A percentile compares a stretch with the other conserved stretches of the same genome.
phyloP scores from a whole-genome alignment of 2,888 invertebrate genomes.

The Nomada hirtipes region DNA sequence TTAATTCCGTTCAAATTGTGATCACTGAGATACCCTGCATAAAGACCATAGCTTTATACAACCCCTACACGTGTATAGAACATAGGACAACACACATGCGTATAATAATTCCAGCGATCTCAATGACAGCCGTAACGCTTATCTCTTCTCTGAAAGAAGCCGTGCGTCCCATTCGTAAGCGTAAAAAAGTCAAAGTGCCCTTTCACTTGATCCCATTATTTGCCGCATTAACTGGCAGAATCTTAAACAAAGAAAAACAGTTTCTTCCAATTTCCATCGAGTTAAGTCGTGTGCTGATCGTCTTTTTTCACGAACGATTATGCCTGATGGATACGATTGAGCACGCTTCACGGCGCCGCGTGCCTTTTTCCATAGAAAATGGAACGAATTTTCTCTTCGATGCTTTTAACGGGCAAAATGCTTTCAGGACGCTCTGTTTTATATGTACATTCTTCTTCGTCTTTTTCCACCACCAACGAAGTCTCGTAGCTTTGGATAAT shows the following conservation, averaged over 20 bases:
- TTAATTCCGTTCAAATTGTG: too few species aligned
- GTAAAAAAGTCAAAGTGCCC: not conserved
- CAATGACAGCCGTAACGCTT: too few species aligned
- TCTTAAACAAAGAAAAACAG: slow-evolving; percentile 51
- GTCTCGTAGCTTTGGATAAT: slow-evolving; percentile 47
- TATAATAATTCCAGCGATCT: too few species aligned
- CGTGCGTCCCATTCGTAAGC: not conserved
- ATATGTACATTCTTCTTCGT: slow-evolving; percentile 58
- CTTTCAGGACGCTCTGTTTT: slow-evolving; percentile 68
- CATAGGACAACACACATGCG: too few species aligned
- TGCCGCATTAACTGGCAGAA: slow-evolving; percentile 20
- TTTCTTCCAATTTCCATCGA: slow-evolving; percentile 59
- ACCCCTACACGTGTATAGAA: too few species aligned
- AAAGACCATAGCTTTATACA: too few species aligned
- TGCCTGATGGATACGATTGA: slow-evolving; percentile 65
- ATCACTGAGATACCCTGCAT: too few species aligned
- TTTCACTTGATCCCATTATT: slow-evolving; percentile 4
- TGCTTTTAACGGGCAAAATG: slow-evolving; percentile 71
- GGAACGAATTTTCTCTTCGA: slow-evolving; percentile 68
- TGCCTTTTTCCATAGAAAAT: slow-evolving; percentile 62
- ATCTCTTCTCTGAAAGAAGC: not conserved
- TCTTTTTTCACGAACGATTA: slow-evolving; percentile 63
- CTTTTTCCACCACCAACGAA: slow-evolving; percentile 43
- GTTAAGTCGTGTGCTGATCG: slow-evolving; percentile 56
- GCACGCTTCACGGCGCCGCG: slow-evolving; percentile 57